phyloP scores from a whole-genome alignment of 2,888 invertebrate genomes.

The Brachypalpus laphriformis region DNA sequence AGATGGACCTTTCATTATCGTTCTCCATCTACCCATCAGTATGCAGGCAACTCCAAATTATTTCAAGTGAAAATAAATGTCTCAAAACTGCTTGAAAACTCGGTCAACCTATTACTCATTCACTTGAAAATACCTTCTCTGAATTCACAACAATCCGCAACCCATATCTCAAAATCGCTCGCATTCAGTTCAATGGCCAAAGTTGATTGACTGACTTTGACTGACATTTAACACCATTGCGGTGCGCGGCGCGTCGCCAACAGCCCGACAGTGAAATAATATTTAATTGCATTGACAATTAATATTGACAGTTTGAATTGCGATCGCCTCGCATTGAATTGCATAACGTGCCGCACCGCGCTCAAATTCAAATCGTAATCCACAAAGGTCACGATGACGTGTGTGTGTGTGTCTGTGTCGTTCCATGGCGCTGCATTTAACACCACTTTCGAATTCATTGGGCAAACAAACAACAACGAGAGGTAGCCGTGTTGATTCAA shows the following conservation, averaged over 20 bases:
- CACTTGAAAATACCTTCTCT: conserved; percentile 12
- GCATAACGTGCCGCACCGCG: conserved; percentile 17
- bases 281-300: conserved; percentile 63
- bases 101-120: conserved; percentile 20
- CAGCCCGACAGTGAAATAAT: conserved; percentile 48
- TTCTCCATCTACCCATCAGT: no score
- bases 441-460: conserved; percentile 29
- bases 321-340: conserved; percentile 47
- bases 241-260: conserved; percentile 4
- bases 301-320: conserved; percentile 59
- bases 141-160: neutral
- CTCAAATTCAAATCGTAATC: conserved; percentile 18
- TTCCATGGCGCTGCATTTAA: conserved; percentile 34
- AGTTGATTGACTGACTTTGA: conserved; percentile 71
- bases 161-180: conserved; percentile 1
- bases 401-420: conserved; percentile 3
- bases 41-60: no score
- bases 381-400: conserved; percentile 53
- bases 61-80: no score
- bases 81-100: conserved; percentile 2
- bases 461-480: conserved; percentile 20
- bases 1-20: no score
- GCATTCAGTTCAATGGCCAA: conserved; percentile 62
- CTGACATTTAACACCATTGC: conserved; percentile 56
- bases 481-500: neutral